phyloP scores from a whole-genome alignment of 1,140 invertebrate genomes.

The Chironomus striatipennis region DNA sequence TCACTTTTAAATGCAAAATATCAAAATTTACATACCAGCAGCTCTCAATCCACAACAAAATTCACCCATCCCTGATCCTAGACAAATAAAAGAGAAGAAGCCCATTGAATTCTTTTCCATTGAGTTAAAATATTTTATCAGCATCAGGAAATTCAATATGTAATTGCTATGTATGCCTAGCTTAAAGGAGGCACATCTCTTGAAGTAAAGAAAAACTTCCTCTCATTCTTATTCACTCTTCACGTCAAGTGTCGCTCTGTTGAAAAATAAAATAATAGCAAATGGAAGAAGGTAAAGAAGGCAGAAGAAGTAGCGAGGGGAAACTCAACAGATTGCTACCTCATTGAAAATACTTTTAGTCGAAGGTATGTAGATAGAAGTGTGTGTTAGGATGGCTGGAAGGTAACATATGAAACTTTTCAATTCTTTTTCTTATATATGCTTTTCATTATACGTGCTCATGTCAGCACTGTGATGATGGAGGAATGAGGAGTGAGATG shows the following conservation, averaged over 20 bases:
- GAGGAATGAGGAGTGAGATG: too few relatives aligned
- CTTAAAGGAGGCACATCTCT: not conserved
- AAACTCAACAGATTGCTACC: conserved; percentile 1
- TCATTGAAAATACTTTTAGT: not conserved
- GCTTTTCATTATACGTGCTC: not conserved
- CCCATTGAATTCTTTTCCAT: not conserved
- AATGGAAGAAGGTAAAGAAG: too few relatives aligned
- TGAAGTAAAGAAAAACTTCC: not conserved
- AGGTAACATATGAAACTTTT: conserved; percentile 9
- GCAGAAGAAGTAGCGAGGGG: not conserved
- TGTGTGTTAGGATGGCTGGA: not conserved
- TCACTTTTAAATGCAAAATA: too few relatives aligned
- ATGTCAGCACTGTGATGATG: not conserved
- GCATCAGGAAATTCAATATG: not conserved
- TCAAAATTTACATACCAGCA: too few relatives aligned
- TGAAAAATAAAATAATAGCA: not conserved
- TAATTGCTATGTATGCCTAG: not conserved
- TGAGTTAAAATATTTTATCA: not conserved
- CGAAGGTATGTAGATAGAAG: not conserved
- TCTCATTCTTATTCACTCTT: not conserved
- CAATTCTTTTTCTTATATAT: not conserved
- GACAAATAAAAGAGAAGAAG: too few relatives aligned
- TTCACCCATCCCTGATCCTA: too few relatives aligned
- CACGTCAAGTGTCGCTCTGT: conserved; percentile 1
- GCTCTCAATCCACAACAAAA: too few relatives aligned